Evolutionary conservation across 2,797 vertebrate genomes (phyloP), one percentile per base, ranked within the genome.

Genomic region (Thaleichthys pacificus): DNA sequence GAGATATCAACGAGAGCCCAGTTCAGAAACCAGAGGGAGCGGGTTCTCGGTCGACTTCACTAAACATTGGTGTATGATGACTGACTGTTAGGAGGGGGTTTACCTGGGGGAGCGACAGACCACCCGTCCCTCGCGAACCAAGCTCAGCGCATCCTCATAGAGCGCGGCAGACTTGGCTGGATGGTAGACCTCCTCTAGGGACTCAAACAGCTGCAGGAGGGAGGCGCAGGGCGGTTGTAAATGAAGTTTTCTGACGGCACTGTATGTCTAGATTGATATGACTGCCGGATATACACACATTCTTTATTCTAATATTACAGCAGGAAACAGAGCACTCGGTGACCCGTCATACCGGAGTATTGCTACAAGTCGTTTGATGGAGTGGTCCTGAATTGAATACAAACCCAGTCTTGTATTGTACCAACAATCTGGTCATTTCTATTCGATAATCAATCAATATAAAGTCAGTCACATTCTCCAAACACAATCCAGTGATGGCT

Each of bases 91-190:
- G 12, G 21, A 15, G 3, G 66, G 66, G 22, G 22, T 78, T 24
- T 91, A 98, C 97, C 98, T 96, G 76, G 95, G 83, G 0, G 96
- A 94, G 78, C 98, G 91, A 80, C 93, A 98, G 0, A 82, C 67
- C 1, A 99, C 95, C 28, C 85, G 91, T 22, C 91, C 93, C 17
- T 95, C 94, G 58, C 88, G 93, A 49, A 95, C 97, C 68, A 95
- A 78, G 82, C 84, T 87, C 85, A 97, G 78, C n/a, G 97, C 96
- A 79, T 98, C 97, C 82, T 97, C 95, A 0, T 99, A 99, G 1
- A 97, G 93, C 0, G 95, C 96, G 0, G 94, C 94, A 0, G 95
- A 95, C 79, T 91, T 96, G 9, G 95, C 91, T 0, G 94, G 92
- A 61, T 92, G 94, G 86, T 94, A 92, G 0, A 89, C 87, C 0